Evolutionary conservation across 37 sponge, comb jelly and placozoan species (phyloP), one percentile per base, ranked within the genome.

Genomic region (Beroe ovata): DNA sequence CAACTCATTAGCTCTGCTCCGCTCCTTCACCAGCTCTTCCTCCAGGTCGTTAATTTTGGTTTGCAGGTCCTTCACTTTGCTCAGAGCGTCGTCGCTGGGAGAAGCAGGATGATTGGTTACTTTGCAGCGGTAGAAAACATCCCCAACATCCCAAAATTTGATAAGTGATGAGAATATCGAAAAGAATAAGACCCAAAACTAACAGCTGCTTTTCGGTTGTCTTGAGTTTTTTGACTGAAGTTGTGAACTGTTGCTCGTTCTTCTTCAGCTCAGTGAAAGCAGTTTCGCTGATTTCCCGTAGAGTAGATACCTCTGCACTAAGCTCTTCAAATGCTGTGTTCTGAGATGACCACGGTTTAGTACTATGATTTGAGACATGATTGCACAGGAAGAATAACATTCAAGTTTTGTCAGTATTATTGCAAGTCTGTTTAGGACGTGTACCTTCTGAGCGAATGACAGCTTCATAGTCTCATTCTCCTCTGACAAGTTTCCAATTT

Each of bases 11-110:
- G 84, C 47, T 0, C 84, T 11, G 42, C 28, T 25, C 22, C 84
- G 21, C 38, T 77, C 84, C 33, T 54, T 22, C 23, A 77, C 84
- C 23, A 66, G 22, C 84, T 77, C 84, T 54, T 77, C 84, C 38
- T 77, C 84, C 41, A 77, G 84, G 84, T 77, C 84, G 54, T 77
- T 77, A 4, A 77, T 77, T 29, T 77, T 77, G 28, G 47, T 40
- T 41, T 77, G 84, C n/a, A 77, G 84, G 3, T 42, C 54, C 47
- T 40, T 77, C 84, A 77, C 33, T 23, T 40, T 77, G 47, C 28
- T 4, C 84, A 77, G 42, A n/a, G 84, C 84, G 18, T 77, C 84
- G 54, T 77, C 84, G 8, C 54, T 42, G 84, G 6, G 63, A 25
- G 8, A 23, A 16, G 63, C 8, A 28, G 23, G 63, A n/a, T 62